These are phyloP conservation scores for Trichonephila inaurata DNA, from an alignment of 1,140 invertebrate species.

Conservation along the genomic window DNA sequence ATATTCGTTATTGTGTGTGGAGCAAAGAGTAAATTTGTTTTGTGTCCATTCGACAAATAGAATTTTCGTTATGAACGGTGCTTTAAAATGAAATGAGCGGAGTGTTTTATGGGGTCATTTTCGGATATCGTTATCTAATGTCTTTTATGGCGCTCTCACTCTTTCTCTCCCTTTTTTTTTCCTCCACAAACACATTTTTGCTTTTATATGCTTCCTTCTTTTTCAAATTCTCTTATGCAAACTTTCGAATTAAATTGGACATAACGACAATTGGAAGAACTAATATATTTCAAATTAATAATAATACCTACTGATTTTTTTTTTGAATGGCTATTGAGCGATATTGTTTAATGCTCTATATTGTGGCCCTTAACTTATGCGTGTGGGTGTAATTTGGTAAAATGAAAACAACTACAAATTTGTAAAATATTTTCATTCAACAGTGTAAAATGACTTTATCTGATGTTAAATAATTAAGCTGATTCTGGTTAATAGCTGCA, in stretches of 20 bases:
- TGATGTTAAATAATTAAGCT: too few relatives aligned
- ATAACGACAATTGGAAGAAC: neutral
- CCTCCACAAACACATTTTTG: neutral
- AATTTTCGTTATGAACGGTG: neutral
- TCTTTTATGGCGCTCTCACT: neutral
- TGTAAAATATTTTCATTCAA: too few relatives aligned
- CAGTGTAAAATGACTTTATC: too few relatives aligned
- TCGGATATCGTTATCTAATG: slow-evolving; percentile 7
- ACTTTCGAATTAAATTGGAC: neutral
- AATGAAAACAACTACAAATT: too few relatives aligned
- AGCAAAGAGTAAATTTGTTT: slow-evolving; percentile 26
- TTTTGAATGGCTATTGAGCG: too few relatives aligned
- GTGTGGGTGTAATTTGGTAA: too few relatives aligned
- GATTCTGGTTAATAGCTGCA: too few relatives aligned
- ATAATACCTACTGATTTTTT: too few relatives aligned
- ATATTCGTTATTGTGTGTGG: slow-evolving; percentile 2
- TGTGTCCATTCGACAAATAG: neutral
- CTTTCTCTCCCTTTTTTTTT: neutral
- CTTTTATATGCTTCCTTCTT: neutral
- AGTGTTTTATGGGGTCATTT: slow-evolving; percentile 17
- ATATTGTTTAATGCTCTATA: too few relatives aligned
- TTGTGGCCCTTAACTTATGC: too few relatives aligned
- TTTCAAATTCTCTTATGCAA: neutral
- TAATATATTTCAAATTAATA: neutral
- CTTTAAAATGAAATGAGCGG: slow-evolving; percentile 13